These are phyloP conservation scores for Macaca fascicularis DNA, from an alignment of 2,113 vertebrate species.

Conservation along the genomic window T2T-MFA8v1.1 NC_088384.1:70590501-70591000, in stretches of 20 bases:
- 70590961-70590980: neutral
- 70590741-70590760: neutral
- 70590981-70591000: neutral
- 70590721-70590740: neutral
- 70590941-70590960: neutral
- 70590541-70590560: neutral
- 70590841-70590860: neutral
- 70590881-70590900: neutral
- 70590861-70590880: neutral
- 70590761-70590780: neutral
- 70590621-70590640: neutral
- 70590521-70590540: too few relatives aligned
- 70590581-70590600: neutral
- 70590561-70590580: neutral
- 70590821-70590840: constrained; percentile 1
- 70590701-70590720: neutral
- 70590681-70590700: neutral
- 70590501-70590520: neutral
- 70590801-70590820: constrained; percentile 12
- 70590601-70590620: neutral
- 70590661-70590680: neutral
- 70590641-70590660: neutral
- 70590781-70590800: neutral
- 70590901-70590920: neutral
- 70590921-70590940: neutral